Evolutionary conservation across 2,888 invertebrate species (phyloP), one percentile per base, ranked within the genome.

Genomic region (Amphipyra berbera): DNA sequence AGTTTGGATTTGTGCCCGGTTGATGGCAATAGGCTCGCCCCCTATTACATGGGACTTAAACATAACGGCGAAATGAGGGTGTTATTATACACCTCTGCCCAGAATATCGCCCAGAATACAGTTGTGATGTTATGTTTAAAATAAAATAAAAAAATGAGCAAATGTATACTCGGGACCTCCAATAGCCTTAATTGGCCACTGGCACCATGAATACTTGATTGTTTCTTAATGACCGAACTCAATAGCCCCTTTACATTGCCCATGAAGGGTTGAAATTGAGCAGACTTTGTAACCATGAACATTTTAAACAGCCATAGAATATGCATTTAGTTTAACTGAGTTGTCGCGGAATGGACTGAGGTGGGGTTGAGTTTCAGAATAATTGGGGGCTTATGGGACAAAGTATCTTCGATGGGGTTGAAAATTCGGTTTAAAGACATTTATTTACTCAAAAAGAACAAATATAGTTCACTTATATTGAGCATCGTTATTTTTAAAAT

Each of bases 281-380:
- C 33, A 47, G 57, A 61, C 37, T 59, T 56, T 30, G 52, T 58
- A 37, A 56, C 64, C 45, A 73, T 68, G 38, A 44, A 41, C n/a
- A 61, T 21, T 58, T 68, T 58, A 73, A 72, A 33, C 45, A 46
- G 61, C n/a, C 33, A n/a, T 73, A n/a, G 73, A 72, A 73, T 73
- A 72, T 73, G 73, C 61, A 68, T 73, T 30, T 42, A 68, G 55
- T 69, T 61, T 30, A 27, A 49, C 15, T 9, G 27, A 66, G 53
- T 57, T 47, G 8, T 6, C 10, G 27, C 9, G 0, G n/a, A 53
- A 14, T 33, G 15, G 41, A 13, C 41, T 13, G 48, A 7, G 21
- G 47, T 41, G 13, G 40, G 40, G 48, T 45, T 1, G 40, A 30
- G 37, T 44, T 47, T 65, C 60, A 53, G 56, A 49, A 45, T 57